phyloP scores from a whole-genome alignment of 2,797 vertebrate genomes.

The Siniperca obscura region DNA sequence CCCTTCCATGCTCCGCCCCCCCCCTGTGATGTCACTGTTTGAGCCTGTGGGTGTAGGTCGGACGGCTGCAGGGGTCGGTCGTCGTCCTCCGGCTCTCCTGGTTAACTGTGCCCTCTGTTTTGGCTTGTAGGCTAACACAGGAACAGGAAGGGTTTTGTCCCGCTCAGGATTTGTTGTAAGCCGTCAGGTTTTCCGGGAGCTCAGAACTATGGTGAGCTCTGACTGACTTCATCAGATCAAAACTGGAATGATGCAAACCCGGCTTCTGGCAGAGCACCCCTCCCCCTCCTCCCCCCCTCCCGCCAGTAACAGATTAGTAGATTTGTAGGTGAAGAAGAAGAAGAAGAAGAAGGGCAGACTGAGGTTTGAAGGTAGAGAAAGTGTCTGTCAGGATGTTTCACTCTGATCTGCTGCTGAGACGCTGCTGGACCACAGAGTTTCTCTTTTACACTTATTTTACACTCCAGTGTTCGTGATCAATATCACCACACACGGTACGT shows the following conservation, averaged over 20 bases:
- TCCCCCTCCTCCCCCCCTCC: conserved; percentile 8
- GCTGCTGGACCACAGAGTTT: conserved; percentile 54
- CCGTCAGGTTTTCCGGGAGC: conserved; percentile 85
- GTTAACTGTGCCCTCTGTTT: conserved; percentile 81
- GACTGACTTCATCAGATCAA: conserved; percentile 73
- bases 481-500: too few species aligned
- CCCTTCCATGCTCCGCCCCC: conserved; percentile 14
- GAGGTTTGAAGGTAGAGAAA: conserved; percentile 48
- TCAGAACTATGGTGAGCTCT: conserved; percentile 88
- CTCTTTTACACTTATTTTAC: conserved; percentile 13
- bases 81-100: background rate
- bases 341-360: conserved; percentile 47
- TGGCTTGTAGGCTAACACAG: conserved; percentile 86
- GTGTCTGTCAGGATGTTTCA: conserved; percentile 52
- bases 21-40: conserved; percentile 30
- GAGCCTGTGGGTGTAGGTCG: conserved; percentile 23
- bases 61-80: conserved; percentile 9
- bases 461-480: background rate
- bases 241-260: conserved; percentile 78
- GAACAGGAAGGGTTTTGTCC: conserved; percentile 84
- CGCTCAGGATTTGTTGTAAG: conserved; percentile 84
- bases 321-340: conserved; percentile 36
- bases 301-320: conserved; percentile 29
- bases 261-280: conserved; percentile 75
- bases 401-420: conserved; percentile 65